These are phyloP conservation scores for Gambusia affinis DNA, from an alignment of 2,113 vertebrate species.

Conservation along the genomic window DNA sequence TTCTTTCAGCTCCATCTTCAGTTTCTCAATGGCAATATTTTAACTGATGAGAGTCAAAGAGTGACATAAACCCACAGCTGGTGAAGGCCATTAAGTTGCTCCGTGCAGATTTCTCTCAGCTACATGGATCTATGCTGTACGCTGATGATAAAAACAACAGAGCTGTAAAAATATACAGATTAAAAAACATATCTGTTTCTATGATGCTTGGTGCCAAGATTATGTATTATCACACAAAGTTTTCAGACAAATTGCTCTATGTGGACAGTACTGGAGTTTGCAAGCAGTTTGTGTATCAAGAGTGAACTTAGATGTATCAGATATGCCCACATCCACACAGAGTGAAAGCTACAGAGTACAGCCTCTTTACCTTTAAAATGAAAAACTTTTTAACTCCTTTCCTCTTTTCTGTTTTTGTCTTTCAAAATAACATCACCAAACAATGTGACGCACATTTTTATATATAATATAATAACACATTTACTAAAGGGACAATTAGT, in stretches of 20 bases:
- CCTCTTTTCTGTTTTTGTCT: not conserved
- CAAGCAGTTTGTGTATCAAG: too few relatives aligned
- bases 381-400: not conserved
- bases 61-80: not conserved
- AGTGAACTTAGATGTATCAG: too few relatives aligned
- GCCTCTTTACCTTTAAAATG: not conserved
- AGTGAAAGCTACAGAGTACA: not conserved
- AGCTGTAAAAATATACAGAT: not conserved
- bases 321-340: not conserved
- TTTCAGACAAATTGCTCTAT: not conserved
- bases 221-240: not conserved
- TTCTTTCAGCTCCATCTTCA: not conserved
- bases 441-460: constrained; percentile 26
- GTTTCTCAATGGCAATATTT: not conserved
- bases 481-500: constrained; percentile 75
- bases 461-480: constrained; percentile 80
- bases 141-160: not conserved
- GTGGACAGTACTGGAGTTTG: not conserved
- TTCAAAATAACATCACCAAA: constrained; percentile 49
- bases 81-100: not conserved
- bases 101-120: not conserved
- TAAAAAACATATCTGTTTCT: not conserved
- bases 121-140: not conserved
- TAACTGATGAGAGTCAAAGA: not conserved
- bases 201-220: not conserved